Evolutionary conservation across 2,888 invertebrate species (phyloP).

Genomic region (Eurytoma adleriae): DNA sequence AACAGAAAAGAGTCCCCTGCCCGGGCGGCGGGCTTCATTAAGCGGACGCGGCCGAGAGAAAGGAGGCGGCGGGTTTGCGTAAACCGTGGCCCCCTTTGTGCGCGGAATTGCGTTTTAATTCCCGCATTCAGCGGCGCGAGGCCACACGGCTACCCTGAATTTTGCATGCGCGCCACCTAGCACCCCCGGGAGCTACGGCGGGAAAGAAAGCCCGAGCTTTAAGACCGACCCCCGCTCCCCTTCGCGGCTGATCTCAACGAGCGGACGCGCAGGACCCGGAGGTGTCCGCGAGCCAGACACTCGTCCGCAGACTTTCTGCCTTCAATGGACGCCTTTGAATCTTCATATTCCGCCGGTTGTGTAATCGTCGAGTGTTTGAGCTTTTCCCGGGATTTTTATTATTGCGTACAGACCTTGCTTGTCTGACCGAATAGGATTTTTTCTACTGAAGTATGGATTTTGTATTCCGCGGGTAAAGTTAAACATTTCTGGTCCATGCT

Average conservation of each 20-base stretch:
- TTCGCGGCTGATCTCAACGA: neutral
- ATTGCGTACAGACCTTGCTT: too few relatives aligned
- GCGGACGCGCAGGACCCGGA: neutral
- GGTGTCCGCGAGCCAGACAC: neutral
- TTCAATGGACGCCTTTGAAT: neutral
- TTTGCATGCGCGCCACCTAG: conserved; percentile 69
- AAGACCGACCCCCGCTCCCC: neutral
- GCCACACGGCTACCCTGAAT: conserved; percentile 69
- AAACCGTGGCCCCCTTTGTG: conserved; percentile 74
- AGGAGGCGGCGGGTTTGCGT: conserved; percentile 61
- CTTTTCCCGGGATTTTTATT: too few relatives aligned
- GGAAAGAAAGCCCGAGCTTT: conserved; percentile 26
- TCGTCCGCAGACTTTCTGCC: too few relatives aligned
- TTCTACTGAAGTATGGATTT: neutral
- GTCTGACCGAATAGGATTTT: neutral
- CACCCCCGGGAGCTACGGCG: conserved; percentile 11
- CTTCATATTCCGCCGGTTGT: neutral
- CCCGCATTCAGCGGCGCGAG: conserved; percentile 69
- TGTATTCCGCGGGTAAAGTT: too few relatives aligned
- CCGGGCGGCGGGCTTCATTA: conserved; percentile 68
- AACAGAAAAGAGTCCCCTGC: conserved; percentile 56
- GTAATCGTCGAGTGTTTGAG: too few relatives aligned
- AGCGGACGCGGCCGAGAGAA: conserved; percentile 66
- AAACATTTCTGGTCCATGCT: too few relatives aligned
- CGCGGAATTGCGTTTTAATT: conserved; percentile 76